Percentiles rank a stretch among this genome's conserved stretches.
Conservation (phyloP, 2,797 vertebrate species). For the Anas acuta region DNA sequence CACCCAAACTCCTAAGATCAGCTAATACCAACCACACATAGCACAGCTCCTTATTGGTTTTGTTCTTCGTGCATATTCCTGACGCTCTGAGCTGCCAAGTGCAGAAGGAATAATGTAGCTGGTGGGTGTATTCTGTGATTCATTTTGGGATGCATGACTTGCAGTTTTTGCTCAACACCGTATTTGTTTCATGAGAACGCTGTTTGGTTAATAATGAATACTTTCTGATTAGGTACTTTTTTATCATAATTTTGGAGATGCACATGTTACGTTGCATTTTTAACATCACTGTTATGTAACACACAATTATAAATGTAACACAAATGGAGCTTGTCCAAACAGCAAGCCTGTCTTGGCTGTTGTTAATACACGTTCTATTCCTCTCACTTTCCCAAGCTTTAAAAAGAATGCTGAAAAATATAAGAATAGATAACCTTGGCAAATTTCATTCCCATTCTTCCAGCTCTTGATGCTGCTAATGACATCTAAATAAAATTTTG, state of each 20-base stretch:
- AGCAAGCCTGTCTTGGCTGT: neutral
- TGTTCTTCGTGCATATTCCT: neutral
- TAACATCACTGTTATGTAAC: neutral
- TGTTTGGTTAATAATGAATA: neutral
- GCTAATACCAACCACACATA: neutral
- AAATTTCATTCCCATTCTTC: neutral
- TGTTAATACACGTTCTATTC: neutral
- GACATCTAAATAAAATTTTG: neutral
- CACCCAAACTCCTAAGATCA: neutral
- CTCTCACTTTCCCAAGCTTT: neutral
- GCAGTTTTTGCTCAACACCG: conserved; percentile 9
- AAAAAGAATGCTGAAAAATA: neutral
- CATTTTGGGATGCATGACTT: conserved; percentile 11
- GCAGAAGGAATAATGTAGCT: conserved; percentile 3
- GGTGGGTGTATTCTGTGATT: conserved; percentile 44
- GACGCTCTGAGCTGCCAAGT: neutral
- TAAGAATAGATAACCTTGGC: neutral
- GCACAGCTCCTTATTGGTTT: neutral
- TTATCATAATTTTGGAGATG: neutral
- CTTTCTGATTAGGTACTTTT: neutral
- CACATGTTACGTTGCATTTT: neutral
- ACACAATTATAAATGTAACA: neutral
- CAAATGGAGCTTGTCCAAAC: neutral
- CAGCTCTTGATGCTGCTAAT: neutral
- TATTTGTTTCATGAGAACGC: neutral